Percentiles rank a stretch among this genome's conserved stretches.
phyloP scores from a whole-genome alignment of 2,797 vertebrate genomes.

The Bradypus variegatus region DNA sequence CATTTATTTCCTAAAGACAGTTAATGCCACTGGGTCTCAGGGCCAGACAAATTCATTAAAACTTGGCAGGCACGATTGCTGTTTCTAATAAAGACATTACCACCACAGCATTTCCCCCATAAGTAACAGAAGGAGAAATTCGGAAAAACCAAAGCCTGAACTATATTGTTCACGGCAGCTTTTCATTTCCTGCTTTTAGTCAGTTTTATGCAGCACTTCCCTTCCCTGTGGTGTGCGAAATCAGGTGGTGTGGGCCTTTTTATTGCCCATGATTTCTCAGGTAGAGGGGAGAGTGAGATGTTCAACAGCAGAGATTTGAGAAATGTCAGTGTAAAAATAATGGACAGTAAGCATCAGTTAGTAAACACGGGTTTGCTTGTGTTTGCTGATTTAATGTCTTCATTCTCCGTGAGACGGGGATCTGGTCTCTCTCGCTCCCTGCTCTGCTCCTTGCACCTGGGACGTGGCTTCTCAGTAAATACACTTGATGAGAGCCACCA shows the following conservation, averaged over 20 bases:
- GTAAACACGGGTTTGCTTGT: rapidly evolving
- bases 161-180: conserved; percentile 9
- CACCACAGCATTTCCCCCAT: conserved; percentile 48
- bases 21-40: conserved; percentile 37
- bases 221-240: neutral
- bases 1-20: conserved; percentile 48
- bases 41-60: conserved; percentile 42
- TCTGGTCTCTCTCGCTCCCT: neutral
- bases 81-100: conserved; percentile 67
- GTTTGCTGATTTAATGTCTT: neutral
- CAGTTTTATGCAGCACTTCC: conserved; percentile 8
- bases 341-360: neutral
- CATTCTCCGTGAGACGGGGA: neutral
- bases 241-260: neutral
- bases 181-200: conserved; percentile 48
- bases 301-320: neutral
- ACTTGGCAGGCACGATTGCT: conserved; percentile 53
- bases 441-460: neutral
- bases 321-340: neutral
- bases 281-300: neutral
- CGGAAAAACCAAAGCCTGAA: conserved; percentile 46
- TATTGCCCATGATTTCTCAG: neutral
- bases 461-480: neutral
- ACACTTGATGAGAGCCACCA: neutral
- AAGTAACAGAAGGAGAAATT: conserved; percentile 41